Conservation (phyloP, 2,797 vertebrate species). For the Poeciliopsis turneri region DNA sequence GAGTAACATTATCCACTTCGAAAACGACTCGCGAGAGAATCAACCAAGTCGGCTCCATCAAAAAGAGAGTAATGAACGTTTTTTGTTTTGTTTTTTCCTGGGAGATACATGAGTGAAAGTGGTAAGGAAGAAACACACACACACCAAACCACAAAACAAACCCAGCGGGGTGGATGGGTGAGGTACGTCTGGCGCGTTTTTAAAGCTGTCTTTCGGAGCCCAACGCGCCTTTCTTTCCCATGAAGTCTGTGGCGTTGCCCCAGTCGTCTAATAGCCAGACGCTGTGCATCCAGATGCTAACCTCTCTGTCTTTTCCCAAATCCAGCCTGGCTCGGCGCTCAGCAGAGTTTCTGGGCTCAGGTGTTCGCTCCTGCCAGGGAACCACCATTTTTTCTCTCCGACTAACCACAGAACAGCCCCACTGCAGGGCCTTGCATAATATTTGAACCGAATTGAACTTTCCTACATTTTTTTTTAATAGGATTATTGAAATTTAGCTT, state of each 20-base stretch:
- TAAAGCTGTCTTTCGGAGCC: neutral
- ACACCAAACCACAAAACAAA: slow-evolving; percentile 54
- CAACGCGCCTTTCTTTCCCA: slow-evolving; percentile 19
- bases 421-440: neutral
- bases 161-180: slow-evolving; percentile 20
- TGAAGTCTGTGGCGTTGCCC: slow-evolving; percentile 30
- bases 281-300: slow-evolving; percentile 74
- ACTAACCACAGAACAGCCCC: slow-evolving; percentile 57
- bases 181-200: slow-evolving; percentile 8
- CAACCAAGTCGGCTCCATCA: slow-evolving; percentile 33
- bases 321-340: slow-evolving; percentile 43
- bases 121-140: slow-evolving; percentile 41
- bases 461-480: no score
- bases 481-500: no score
- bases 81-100: slow-evolving; percentile 18
- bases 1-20: slow-evolving; percentile 76
- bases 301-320: slow-evolving; percentile 28
- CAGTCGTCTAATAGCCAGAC: slow-evolving; percentile 59
- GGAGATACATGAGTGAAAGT: slow-evolving; percentile 39
- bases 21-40: slow-evolving; percentile 63
- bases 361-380: slow-evolving; percentile 78
- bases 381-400: slow-evolving; percentile 51
- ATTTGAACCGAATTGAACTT: neutral
- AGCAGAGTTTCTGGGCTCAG: slow-evolving; percentile 64
- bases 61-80: slow-evolving; percentile 57